Evolutionary conservation across 2,888 invertebrate genomes (phyloP).

Genomic region (Macroteleia sp.): DNA sequence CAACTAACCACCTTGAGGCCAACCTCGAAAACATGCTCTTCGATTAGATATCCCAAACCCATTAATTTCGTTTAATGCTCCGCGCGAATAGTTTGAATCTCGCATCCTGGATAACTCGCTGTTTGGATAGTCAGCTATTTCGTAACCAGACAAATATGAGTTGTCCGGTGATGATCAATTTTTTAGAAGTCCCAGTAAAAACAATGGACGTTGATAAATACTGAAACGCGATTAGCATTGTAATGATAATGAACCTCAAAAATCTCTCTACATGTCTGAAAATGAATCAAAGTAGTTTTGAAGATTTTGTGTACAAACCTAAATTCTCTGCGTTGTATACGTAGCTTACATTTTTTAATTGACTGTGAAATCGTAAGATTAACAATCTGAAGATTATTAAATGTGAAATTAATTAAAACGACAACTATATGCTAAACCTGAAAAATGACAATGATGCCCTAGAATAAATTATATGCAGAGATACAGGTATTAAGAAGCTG

Average conservation of each 20-base stretch:
- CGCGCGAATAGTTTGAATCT: slow-evolving; percentile 44
- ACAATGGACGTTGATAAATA: no score
- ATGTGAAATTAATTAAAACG: slow-evolving; percentile 16
- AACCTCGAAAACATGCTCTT: slow-evolving; percentile 75
- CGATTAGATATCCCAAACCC: slow-evolving; percentile 78
- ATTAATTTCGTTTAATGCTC: slow-evolving; percentile 75
- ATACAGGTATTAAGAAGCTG: slow-evolving; percentile 31
- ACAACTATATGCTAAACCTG: slow-evolving; percentile 16
- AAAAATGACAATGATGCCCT: slow-evolving; percentile 33
- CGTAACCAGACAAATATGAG: slow-evolving; percentile 50
- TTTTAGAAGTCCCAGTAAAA: no score
- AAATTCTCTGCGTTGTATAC: no score
- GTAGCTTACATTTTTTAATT: no score
- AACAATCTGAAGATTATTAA: background rate
- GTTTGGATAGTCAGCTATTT: slow-evolving; percentile 35
- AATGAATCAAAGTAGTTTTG: no score
- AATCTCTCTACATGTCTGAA: no score
- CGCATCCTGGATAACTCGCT: slow-evolving; percentile 29
- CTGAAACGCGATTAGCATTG: no score
- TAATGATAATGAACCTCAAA: no score
- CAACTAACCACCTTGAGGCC: slow-evolving; percentile 75
- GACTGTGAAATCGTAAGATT: no score
- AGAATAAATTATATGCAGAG: slow-evolving; percentile 25
- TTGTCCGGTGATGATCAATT: no score
- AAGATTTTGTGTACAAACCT: no score